Conservation (phyloP, 35 echinoderm and acorn worm species). For the Nesometra sesokonis region DNA sequence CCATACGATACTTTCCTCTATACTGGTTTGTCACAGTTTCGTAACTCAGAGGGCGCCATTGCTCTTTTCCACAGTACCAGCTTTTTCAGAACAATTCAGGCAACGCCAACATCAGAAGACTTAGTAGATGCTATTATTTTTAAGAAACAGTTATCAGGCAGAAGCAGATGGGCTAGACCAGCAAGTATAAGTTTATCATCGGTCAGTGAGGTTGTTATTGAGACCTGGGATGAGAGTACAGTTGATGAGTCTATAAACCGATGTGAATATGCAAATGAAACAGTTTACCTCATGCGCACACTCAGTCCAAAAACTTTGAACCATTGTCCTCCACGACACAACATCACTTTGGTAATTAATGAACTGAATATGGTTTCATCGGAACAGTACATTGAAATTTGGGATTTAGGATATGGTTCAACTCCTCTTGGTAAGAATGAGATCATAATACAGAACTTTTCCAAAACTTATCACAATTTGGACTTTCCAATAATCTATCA, state of each 20-base stretch:
- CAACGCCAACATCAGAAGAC: background rate
- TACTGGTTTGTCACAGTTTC: slow-evolving; percentile 1
- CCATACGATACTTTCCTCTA: slow-evolving; percentile 9
- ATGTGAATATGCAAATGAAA: slow-evolving; percentile 22
- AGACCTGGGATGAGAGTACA: background rate
- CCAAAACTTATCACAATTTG: too few relatives aligned
- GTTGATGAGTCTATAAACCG: slow-evolving; percentile 65
- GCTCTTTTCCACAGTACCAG: background rate
- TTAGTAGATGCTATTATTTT: background rate
- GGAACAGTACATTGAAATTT: slow-evolving; percentile 79
- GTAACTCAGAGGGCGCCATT: background rate
- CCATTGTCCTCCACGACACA: slow-evolving; percentile 31
- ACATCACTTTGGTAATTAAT: slow-evolving; percentile 61
- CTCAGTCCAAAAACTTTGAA: slow-evolving; percentile 62
- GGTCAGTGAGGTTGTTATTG: background rate
- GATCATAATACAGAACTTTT: too few relatives aligned
- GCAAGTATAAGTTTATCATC: background rate
- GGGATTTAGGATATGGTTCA: slow-evolving; percentile 67
- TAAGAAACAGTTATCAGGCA: background rate
- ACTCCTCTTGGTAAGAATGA: slow-evolving; percentile 48
- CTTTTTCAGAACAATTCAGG: background rate
- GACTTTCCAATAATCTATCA: too few relatives aligned
- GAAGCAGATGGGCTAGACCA: background rate
- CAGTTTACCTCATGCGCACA: slow-evolving; percentile 16
- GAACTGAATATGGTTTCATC: slow-evolving; percentile 48